Conservation (phyloP, 2,888 invertebrate genomes). For the Rugalucina vietnamica region DNA sequence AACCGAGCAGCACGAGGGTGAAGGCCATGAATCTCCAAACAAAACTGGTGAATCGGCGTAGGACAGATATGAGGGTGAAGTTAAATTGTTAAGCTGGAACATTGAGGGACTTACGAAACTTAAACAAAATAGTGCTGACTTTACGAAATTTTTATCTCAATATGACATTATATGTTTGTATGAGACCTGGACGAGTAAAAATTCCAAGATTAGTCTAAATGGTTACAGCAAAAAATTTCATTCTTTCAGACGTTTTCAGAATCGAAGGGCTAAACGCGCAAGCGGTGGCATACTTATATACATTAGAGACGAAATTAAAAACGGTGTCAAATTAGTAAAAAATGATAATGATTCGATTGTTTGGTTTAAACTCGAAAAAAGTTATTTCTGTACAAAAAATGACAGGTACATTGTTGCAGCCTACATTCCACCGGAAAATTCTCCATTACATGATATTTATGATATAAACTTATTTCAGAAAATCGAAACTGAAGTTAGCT, state of each 20-base stretch:
- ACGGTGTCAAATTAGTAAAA: slow-evolving; percentile 17
- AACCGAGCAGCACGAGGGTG: not conserved
- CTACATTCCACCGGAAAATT: too few relatives aligned
- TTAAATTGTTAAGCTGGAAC: slow-evolving; percentile 7
- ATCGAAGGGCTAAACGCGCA: slow-evolving; percentile 13
- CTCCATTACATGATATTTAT: too few relatives aligned
- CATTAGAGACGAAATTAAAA: slow-evolving; percentile 5
- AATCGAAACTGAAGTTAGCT: too few relatives aligned
- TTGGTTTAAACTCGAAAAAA: slow-evolving; percentile 15
- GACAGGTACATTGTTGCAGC: too few relatives aligned
- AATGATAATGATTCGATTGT: slow-evolving; percentile 13
- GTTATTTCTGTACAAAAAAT: slow-evolving; percentile 1
- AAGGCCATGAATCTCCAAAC: not conserved
- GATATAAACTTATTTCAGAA: too few relatives aligned
- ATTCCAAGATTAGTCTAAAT: not conserved
- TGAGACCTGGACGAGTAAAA: slow-evolving; percentile 15
- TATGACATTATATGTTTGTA: slow-evolving; percentile 15
- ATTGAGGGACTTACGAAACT: slow-evolving; percentile 10
- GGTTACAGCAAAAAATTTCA: slow-evolving; percentile 25
- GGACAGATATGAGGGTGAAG: not conserved
- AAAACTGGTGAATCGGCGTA: not conserved
- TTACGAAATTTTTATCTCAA: not conserved
- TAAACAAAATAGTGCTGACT: not conserved
- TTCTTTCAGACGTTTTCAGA: slow-evolving; percentile 11
- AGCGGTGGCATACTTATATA: slow-evolving; percentile 31